These are phyloP conservation scores for Chrysogorgia sp. DNA, from an alignment of 92 coral and sea anemone genomes.

Conservation along the genomic window DNA sequence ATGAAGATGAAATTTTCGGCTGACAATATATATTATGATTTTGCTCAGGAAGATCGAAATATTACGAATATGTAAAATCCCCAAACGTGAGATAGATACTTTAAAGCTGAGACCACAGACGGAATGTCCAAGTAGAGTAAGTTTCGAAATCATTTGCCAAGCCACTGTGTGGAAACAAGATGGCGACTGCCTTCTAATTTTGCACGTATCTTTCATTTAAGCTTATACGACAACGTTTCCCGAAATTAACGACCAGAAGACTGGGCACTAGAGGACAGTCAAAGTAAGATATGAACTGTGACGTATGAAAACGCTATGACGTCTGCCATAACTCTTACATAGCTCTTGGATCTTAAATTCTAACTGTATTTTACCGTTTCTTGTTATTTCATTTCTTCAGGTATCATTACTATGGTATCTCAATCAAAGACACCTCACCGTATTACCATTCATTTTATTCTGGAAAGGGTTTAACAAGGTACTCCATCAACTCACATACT, in stretches of 20 bases:
- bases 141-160: neutral
- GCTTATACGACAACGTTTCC: constrained; percentile 96
- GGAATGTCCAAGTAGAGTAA: too few relatives aligned
- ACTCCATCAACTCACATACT: neutral
- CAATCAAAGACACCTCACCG: constrained; percentile 83
- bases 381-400: constrained; percentile 32
- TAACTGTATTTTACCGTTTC: neutral
- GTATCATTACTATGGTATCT: constrained; percentile 93
- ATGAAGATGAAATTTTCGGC: too few relatives aligned
- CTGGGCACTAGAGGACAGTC: constrained; percentile 97
- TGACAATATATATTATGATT: too few relatives aligned
- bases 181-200: too few relatives aligned
- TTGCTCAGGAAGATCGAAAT: too few relatives aligned
- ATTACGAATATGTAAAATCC: too few relatives aligned
- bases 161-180: neutral
- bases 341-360: neutral
- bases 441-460: constrained; percentile 91
- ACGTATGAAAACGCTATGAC: neutral
- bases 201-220: too few relatives aligned
- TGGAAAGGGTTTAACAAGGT: constrained; percentile 95
- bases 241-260: constrained; percentile 88
- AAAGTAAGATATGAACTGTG: constrained; percentile 66
- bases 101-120: too few relatives aligned
- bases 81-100: neutral
- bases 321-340: neutral